These are phyloP conservation scores for Aegotheles bennettii DNA, from an alignment of 2,113 vertebrate genomes.

Conservation along the genomic window DNA sequence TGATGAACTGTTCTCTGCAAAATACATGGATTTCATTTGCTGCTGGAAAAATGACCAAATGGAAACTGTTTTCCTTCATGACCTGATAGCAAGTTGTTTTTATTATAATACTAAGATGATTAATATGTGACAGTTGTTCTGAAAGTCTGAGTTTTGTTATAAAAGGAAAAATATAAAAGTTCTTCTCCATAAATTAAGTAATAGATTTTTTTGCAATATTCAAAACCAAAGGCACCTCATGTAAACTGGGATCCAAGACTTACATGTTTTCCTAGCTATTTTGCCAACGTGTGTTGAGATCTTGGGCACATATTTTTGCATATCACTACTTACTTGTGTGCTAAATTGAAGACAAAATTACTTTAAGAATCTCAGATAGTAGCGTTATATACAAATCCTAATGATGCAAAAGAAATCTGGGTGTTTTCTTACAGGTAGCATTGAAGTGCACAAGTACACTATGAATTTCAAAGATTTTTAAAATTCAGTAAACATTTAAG, in stretches of 20 bases:
- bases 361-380: not conserved
- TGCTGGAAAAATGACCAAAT: not conserved
- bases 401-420: not conserved
- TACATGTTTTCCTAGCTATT: not conserved
- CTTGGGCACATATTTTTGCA: not conserved
- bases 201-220: not conserved
- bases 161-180: not conserved
- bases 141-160: not conserved
- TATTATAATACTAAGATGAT: not conserved
- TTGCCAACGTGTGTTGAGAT: not conserved
- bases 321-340: not conserved
- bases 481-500: not conserved
- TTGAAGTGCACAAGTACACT: not conserved
- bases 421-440: not conserved
- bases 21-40: not conserved
- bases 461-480: not conserved
- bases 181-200: not conserved
- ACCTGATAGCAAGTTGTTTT: not conserved
- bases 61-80: not conserved
- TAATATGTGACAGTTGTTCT: not conserved
- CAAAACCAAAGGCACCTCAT: not conserved
- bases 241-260: not conserved
- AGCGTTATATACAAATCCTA: not conserved
- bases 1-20: not conserved
- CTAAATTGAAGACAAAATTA: not conserved